Percentiles rank a stretch among this genome's conserved stretches.
Evolutionary conservation across 2,888 invertebrate species (phyloP).

Genomic region (Lithophane socia): DNA sequence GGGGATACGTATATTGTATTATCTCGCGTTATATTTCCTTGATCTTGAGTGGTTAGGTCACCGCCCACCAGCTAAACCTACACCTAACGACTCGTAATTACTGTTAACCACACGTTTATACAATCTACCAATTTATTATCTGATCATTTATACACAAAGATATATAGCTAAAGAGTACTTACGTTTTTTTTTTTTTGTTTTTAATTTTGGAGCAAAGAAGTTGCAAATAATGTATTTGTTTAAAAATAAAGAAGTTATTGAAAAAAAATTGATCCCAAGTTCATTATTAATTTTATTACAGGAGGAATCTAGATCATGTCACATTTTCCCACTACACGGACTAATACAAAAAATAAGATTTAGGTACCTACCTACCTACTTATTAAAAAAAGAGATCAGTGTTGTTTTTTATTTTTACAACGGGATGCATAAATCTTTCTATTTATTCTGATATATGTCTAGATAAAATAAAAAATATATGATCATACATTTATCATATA

Average conservation of each 20-base stretch:
- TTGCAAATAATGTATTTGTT: neutral
- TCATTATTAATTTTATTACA: conserved; percentile 11
- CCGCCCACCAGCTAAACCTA: conserved; percentile 74
- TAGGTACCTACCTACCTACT: neutral
- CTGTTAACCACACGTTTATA: conserved; percentile 64
- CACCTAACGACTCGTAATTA: conserved; percentile 70
- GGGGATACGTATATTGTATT: conserved; percentile 23
- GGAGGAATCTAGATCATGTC: conserved; percentile 19
- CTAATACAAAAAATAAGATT: neutral
- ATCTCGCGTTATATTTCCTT: conserved; percentile 70
- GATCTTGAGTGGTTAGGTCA: conserved; percentile 72
- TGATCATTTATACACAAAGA: conserved; percentile 51
- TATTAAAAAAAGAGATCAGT: conserved; percentile 15
- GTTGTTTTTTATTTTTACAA: conserved; percentile 24
- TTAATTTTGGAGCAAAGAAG: conserved; percentile 2
- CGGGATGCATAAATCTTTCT: conserved; percentile 45
- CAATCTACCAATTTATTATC: conserved; percentile 65
- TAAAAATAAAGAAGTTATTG: neutral
- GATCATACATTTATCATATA: conserved; percentile 40
- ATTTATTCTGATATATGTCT: conserved; percentile 19
- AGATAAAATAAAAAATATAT: conserved; percentile 32
- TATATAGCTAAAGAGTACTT: conserved; percentile 14
- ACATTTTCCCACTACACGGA: conserved; percentile 11
- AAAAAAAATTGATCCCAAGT: neutral
- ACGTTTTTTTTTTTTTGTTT: conserved; percentile 7